Evolutionary conservation across 2,113 vertebrate genomes (phyloP).

Genomic region (Hylia prasina): DNA sequence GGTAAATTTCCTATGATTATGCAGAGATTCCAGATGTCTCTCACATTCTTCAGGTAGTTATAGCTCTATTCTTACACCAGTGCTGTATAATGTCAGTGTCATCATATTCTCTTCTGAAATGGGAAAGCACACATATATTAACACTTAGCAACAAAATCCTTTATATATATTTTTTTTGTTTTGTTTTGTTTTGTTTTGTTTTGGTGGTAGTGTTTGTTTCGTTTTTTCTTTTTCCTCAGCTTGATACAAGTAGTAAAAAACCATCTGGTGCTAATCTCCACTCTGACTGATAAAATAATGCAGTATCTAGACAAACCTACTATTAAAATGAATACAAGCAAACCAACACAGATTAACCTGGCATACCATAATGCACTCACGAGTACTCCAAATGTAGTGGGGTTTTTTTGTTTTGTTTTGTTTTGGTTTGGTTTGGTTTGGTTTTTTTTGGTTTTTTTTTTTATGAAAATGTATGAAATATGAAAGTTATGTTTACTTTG

Average conservation of each 20-base stretch:
- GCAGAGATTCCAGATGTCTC: not conserved
- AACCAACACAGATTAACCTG: not conserved
- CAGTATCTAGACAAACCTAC: not conserved
- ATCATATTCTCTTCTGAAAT: not conserved
- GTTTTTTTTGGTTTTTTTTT: too few species aligned
- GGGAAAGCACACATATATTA: not conserved
- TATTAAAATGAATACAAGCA: not conserved
- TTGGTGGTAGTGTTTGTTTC: not conserved
- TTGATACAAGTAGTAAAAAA: not conserved
- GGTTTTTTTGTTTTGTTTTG: too few species aligned
- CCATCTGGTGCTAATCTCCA: not conserved
- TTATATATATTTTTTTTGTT: too few species aligned
- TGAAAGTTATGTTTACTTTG: not conserved
- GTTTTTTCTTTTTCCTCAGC: not conserved
- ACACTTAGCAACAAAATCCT: not conserved
- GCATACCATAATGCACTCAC: not conserved
- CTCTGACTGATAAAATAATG: not conserved
- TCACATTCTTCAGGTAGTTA: not conserved
- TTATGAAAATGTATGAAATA: too few species aligned
- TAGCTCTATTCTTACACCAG: not conserved
- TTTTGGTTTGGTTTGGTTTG: too few species aligned
- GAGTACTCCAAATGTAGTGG: not conserved
- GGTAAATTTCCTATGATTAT: not conserved
- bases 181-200: too few species aligned
- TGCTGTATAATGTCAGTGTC: not conserved